Evolutionary conservation across 2,888 invertebrate species (phyloP).

Genomic region (Polydrusus cervinus): DNA sequence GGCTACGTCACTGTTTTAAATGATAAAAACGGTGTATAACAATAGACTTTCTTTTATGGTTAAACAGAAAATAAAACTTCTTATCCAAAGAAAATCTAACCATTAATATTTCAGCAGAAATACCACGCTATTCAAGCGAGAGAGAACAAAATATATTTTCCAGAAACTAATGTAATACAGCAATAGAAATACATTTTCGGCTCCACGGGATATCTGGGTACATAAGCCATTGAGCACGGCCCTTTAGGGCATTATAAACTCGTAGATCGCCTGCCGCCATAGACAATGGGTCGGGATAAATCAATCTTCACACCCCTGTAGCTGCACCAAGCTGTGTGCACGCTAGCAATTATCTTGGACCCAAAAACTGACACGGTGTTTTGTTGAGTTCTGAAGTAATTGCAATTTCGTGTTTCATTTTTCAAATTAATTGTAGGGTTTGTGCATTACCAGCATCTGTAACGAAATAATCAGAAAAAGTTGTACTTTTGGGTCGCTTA

Average conservation of each 20-base stretch:
- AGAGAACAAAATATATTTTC: conserved; percentile 45
- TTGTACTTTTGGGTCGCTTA: too few relatives aligned
- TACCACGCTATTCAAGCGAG: conserved; percentile 2
- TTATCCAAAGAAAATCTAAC: conserved; percentile 4
- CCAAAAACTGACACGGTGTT: conserved; percentile 36
- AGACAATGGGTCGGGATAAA: conserved; percentile 64
- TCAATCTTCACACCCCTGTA: conserved; percentile 64
- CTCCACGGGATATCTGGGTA: conserved; percentile 51
- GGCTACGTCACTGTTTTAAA: too few relatives aligned
- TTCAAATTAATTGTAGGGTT: conserved; percentile 31
- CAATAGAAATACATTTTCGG: conserved; percentile 48
- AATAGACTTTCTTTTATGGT: too few relatives aligned
- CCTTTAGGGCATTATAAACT: conserved; percentile 56
- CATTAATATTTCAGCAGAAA: neutral
- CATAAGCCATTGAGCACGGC: conserved; percentile 54
- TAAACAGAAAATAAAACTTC: conserved; percentile 3
- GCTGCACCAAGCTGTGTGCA: conserved; percentile 58
- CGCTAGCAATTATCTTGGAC: conserved; percentile 63
- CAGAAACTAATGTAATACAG: conserved; percentile 50
- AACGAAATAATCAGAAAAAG: conserved; percentile 2
- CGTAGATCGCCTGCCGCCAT: conserved; percentile 60
- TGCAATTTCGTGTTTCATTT: conserved; percentile 42
- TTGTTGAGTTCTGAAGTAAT: conserved; percentile 37
- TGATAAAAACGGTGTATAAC: too few relatives aligned
- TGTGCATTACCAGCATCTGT: neutral